Conservation (phyloP, 1,140 invertebrate genomes). For the Asobara japonica region DNA sequence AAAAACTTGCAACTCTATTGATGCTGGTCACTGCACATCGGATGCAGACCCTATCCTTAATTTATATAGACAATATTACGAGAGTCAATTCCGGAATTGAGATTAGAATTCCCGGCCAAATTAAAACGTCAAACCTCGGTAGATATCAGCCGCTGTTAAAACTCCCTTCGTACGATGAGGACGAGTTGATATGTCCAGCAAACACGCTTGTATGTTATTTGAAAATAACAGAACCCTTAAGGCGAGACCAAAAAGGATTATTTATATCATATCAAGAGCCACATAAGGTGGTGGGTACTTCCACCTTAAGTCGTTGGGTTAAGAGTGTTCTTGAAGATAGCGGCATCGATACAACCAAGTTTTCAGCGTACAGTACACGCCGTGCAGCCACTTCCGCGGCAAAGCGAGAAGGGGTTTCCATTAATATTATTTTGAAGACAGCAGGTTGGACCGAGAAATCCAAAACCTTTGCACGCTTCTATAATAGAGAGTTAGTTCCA, state of each 20-base stretch:
- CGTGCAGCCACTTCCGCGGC: slow-evolving; percentile 30
- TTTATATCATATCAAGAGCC: slow-evolving; percentile 32
- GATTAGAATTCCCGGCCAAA: slow-evolving; percentile 27
- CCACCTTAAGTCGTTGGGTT: slow-evolving; percentile 34
- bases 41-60: slow-evolving; percentile 30
- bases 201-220: slow-evolving; percentile 16
- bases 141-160: slow-evolving; percentile 13
- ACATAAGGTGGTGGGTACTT: slow-evolving; percentile 14
- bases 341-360: slow-evolving; percentile 22
- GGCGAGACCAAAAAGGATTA: background rate
- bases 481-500: background rate
- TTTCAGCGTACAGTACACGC: slow-evolving; percentile 26
- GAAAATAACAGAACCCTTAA: background rate
- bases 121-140: slow-evolving; percentile 19
- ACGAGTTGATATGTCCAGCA: slow-evolving; percentile 25
- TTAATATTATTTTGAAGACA: slow-evolving; percentile 28
- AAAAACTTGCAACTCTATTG: background rate
- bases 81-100: background rate
- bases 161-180: slow-evolving; percentile 5
- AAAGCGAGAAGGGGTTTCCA: slow-evolving; percentile 11
- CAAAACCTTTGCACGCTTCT: slow-evolving; percentile 25
- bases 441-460: slow-evolving; percentile 28
- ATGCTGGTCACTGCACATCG: slow-evolving; percentile 18
- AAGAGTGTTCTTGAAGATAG: slow-evolving; percentile 23
- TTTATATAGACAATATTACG: too few species aligned